A percentile compares a stretch with the other conserved stretches of the same genome.
phyloP scores from a whole-genome alignment of 2,113 vertebrate species.

The Gymnocephalus cernua region DNA sequence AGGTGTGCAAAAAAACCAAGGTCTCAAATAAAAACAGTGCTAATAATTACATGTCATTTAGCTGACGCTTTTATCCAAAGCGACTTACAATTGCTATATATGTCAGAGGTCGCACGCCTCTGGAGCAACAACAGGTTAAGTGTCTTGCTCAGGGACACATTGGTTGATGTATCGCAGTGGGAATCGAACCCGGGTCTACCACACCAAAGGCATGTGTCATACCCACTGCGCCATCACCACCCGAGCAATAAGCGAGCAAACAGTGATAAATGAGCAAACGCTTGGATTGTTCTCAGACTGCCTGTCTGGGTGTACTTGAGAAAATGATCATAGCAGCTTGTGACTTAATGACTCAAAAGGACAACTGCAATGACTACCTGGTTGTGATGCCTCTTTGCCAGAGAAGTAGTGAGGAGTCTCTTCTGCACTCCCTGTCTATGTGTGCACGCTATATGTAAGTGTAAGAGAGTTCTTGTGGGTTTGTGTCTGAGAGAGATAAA shows the following conservation, averaged over 20 bases:
- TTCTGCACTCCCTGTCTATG: not conserved
- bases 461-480: not conserved
- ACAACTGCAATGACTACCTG: not conserved
- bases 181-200: no score
- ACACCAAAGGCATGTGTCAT: no score
- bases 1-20: not conserved
- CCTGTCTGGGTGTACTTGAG: not conserved
- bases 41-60: no score
- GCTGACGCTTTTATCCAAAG: no score
- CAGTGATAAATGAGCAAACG: not conserved
- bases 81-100: no score
- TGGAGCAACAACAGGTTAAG: no score
- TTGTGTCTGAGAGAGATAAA: slow-evolving; percentile 16
- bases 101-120: no score
- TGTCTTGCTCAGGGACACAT: no score
- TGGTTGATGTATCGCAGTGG: no score
- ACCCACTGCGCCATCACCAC: no score
- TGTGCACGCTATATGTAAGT: not conserved
- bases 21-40: not conserved
- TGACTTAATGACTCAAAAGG: not conserved
- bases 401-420: not conserved
- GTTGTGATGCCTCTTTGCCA: not conserved
- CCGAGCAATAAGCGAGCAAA: not conserved
- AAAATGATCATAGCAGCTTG: not conserved
- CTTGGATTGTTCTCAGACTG: no score